Percentiles rank a stretch among this genome's conserved stretches.
Evolutionary conservation across 2,888 invertebrate genomes (phyloP).

Genomic region (Tetheella fluctuosa): DNA sequence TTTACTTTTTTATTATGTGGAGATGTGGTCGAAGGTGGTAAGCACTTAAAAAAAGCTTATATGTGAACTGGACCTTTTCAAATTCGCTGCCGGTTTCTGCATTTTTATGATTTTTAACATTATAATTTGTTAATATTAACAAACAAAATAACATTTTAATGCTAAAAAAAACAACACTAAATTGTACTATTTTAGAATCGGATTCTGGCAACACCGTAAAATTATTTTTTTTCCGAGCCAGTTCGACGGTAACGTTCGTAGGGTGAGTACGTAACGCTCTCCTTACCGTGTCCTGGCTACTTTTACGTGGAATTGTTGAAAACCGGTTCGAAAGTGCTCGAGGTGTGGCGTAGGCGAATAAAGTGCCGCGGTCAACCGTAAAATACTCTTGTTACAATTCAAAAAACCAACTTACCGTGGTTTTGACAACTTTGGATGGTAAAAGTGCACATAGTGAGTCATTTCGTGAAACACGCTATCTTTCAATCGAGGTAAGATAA

Average conservation of each 20-base stretch:
- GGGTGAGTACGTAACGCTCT: conserved; percentile 46
- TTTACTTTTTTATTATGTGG: no score
- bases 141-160: no score
- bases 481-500: conserved; percentile 20
- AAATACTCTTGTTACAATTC: conserved; percentile 56
- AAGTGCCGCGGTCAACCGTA: conserved; percentile 70
- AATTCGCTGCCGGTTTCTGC: no score
- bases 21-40: no score
- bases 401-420: conserved; percentile 49
- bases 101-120: no score
- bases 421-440: conserved; percentile 24
- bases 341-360: conserved; percentile 76
- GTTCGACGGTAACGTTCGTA: conserved; percentile 52
- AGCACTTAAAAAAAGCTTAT: no score
- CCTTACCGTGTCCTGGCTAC: conserved; percentile 51
- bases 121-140: no score
- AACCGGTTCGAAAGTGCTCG: conserved; percentile 79
- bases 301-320: conserved; percentile 71
- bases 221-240: conserved; percentile 57
- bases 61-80: no score
- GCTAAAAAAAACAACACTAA: conserved; percentile 4
- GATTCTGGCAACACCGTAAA: conserved; percentile 52
- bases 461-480: conserved; percentile 36
- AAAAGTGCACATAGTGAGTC: conserved; percentile 46
- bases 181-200: conserved; percentile 26